Base-by-base conservation (phyloP, 2,797 vertebrate species). In the Scolopax bukidnonensis region DNA sequence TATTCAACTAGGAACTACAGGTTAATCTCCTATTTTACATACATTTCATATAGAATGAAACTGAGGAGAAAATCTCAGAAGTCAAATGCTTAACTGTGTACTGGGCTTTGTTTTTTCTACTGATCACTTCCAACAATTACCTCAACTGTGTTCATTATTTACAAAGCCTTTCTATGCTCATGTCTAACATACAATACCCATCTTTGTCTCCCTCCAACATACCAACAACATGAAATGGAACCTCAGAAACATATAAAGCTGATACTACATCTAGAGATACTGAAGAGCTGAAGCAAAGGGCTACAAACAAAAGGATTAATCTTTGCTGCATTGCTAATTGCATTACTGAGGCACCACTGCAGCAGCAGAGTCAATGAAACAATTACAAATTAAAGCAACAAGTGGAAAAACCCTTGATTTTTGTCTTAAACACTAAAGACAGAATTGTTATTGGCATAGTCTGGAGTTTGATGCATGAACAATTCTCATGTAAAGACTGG, bases 291-390 rank as follows among this genome's bases (percentile, higher is more conserved):
- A 94, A 78, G 69, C 33, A 81, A 93, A 84, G 16, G 77, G 25
- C 47, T 86, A 40, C 45, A 87, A 87, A 87, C 61, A 90, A 91
- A 93, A 88, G 32, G n/a, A 84, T 84, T 30, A 84, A 25, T 65
- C 81, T 92, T 79, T 53, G 50, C 67, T 84, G 70, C 63, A 64
- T 6, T 79, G 67, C 23, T 82, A 65, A 92, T 89, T 59, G 60
- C 18, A 25, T 76, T 91, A 59, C 59, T 82, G 48, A 91, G 67
- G 32, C 59, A 82, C 10, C 33, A 56, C 36, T 51, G 64, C 47
- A 81, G 70, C 45, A 95, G 51, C 48, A 85, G 43, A 84, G 79
- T 73, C 83, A 94, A 93, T 16, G 2, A 19, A 92, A 84, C 36
- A 68, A 86, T 28, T 69, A 41, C 3, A 84, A 82, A 76, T 56